Base-by-base conservation (phyloP, 2,797 vertebrate genomes). In the Sebastes kiyomatsui region DNA sequence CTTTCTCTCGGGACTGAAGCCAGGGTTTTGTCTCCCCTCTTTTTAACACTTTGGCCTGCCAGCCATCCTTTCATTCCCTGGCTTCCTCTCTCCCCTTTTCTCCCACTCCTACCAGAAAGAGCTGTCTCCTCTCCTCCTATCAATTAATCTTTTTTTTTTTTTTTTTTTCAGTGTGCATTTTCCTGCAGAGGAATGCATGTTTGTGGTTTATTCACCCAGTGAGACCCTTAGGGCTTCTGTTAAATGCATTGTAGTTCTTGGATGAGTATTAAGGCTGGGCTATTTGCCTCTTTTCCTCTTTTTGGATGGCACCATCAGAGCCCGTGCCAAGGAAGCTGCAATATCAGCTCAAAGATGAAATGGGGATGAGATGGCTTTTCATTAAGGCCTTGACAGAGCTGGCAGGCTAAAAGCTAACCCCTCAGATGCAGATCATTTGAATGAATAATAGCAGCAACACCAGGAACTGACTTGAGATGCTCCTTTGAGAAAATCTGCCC, bases 201-300 rank as follows among this genome's bases (percentile, higher is more conserved):
- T 91, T 91, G 92, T 89, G 91, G 92, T 91, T 89, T 86, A 84
- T 86, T 92, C 88, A 83, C 87, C 85, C 86, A 35, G 87, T 6
- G 89, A 86, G 86, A 93, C 90, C 90, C 87, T 72, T 42, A 23
- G 82, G 90, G 81, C 77, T 92, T 87, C 82, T 90, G 81, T 82
- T 88, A 90, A 90, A 89, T 69, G 67, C 86, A 84, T 90, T 84
- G 80, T 92, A 87, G 74, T 83, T 52, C 68, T 87, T 75, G 71
- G 85, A 84, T 86, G 72, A 67, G 73, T 81, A 55, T 90, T 82
- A 72, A 87, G 25, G 25, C 70, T 18, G 52, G 38, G 69, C 74
- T 67, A 25, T 80, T 82, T 89, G 75, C 71, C 74, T 62, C 42
- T 67, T 79, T 77, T 74, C 58, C 67, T 72, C 10, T 76, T 46